A percentile compares a stretch with the other conserved stretches of the same genome.
These are phyloP conservation scores for Magallana gigas DNA, from an alignment of 1,140 invertebrate genomes.

Conservation along the genomic window DNA sequence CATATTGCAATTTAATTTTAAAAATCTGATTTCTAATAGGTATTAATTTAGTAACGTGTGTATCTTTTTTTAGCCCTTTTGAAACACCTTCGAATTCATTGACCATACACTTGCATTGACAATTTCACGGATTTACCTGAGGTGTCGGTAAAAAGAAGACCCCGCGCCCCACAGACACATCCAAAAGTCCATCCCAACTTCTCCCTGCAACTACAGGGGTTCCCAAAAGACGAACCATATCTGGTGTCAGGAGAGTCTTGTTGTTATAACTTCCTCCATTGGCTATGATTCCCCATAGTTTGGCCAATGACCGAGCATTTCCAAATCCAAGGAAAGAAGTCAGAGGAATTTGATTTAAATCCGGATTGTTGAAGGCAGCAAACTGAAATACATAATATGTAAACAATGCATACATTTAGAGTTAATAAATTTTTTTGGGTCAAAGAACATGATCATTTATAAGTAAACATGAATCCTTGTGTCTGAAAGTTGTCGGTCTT, in stretches of 20 bases:
- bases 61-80: too few relatives aligned
- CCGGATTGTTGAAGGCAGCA: slow-evolving; percentile 50
- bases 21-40: too few relatives aligned
- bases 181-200: slow-evolving; percentile 37
- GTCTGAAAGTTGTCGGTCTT: too few relatives aligned
- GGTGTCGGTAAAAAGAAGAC: slow-evolving; percentile 25
- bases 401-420: too few relatives aligned
- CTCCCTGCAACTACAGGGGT: background rate
- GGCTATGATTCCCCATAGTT: slow-evolving; percentile 64
- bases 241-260: slow-evolving; percentile 42
- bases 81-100: too few relatives aligned
- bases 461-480: too few relatives aligned
- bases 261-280: slow-evolving; percentile 57
- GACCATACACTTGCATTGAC: too few relatives aligned
- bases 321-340: slow-evolving; percentile 70
- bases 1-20: too few relatives aligned
- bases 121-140: background rate
- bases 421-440: too few relatives aligned
- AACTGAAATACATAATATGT: background rate
- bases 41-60: too few relatives aligned
- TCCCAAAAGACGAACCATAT: slow-evolving; percentile 46
- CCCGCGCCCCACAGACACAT: slow-evolving; percentile 3
- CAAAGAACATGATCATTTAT: too few relatives aligned
- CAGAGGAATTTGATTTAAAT: slow-evolving; percentile 48
- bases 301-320: slow-evolving; percentile 72